phyloP scores from a whole-genome alignment of 2,888 invertebrate genomes.

The Mellilla xanthometata region DNA sequence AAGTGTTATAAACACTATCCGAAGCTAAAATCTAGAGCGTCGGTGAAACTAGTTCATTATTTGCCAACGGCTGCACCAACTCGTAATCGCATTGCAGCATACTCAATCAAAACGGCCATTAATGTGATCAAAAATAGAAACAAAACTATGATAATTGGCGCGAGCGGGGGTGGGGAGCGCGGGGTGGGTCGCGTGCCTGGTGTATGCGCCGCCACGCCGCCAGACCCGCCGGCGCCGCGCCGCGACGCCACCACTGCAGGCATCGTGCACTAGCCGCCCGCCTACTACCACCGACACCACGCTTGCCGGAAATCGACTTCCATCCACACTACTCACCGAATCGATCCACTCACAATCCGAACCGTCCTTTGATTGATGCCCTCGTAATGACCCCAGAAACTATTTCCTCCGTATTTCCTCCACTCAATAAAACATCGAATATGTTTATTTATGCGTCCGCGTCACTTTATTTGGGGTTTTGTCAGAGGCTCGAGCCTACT shows the following conservation, averaged over 20 bases:
- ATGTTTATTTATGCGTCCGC: constrained; percentile 77
- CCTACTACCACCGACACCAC: not conserved
- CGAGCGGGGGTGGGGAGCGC: constrained; percentile 35
- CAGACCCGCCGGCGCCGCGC: constrained; percentile 77
- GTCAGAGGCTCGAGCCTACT: constrained; percentile 65
- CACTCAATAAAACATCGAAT: constrained; percentile 80
- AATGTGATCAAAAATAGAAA: constrained; percentile 57
- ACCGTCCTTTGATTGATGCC: constrained; percentile 74
- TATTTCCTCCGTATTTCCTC: constrained; percentile 80
- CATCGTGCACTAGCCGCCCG: constrained; percentile 62
- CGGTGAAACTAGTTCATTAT: constrained; percentile 9
- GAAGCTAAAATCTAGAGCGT: not conserved
- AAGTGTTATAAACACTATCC: constrained; percentile 3
- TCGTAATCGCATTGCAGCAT: constrained; percentile 37
- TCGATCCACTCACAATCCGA: constrained; percentile 54
- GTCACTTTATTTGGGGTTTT: constrained; percentile 76
- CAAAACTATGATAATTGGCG: constrained; percentile 67
- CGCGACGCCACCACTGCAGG: constrained; percentile 79
- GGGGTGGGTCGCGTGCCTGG: constrained; percentile 70
- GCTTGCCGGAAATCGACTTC: constrained; percentile 34
- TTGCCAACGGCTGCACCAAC: constrained; percentile 7
- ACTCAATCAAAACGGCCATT: constrained; percentile 43
- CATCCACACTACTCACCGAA: constrained; percentile 31
- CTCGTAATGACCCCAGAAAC: constrained; percentile 77
- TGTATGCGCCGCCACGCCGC: constrained; percentile 78